Evolutionary conservation across 1,140 invertebrate species (phyloP).

Genomic region (Hypsibius dujardini): DNA sequence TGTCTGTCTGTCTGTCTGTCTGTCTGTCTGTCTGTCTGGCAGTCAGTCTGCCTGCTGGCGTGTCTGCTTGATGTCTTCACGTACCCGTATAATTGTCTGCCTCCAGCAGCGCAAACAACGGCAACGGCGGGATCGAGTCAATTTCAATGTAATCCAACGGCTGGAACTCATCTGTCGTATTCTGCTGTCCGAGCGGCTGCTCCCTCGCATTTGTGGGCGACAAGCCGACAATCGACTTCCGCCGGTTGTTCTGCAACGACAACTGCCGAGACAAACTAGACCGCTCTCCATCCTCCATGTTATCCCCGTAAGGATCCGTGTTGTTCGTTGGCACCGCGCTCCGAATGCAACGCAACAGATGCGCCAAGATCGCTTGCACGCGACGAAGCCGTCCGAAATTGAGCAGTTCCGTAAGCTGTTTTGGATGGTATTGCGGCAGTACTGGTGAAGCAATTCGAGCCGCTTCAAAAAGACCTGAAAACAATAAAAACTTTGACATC

Average conservation of each 20-base stretch:
- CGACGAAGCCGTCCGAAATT: conserved; percentile 93
- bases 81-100: conserved; percentile 49
- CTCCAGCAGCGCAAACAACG: conserved; percentile 78
- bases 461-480: conserved; percentile 70
- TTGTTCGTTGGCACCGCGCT: conserved; percentile 29
- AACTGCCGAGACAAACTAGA: conserved; percentile 13
- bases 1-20: too few relatives aligned
- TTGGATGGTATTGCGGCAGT: conserved; percentile 97
- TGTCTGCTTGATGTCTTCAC: background rate
- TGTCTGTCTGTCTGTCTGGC: too few relatives aligned
- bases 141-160: conserved; percentile 80
- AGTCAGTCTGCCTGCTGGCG: too few relatives aligned
- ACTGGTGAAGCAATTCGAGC: conserved; percentile 88
- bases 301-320: conserved; percentile 24
- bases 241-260: background rate
- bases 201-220: background rate
- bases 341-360: conserved; percentile 54
- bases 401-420: conserved; percentile 91
- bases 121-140: conserved; percentile 82
- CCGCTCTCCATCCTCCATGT: background rate
- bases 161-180: conserved; percentile 57
- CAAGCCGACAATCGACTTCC: background rate
- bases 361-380: conserved; percentile 91
- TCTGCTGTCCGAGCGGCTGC: background rate
- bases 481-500: too few relatives aligned